Evolutionary conservation across 2,797 vertebrate genomes (phyloP).

Genomic region (Falco concolor): DNA sequence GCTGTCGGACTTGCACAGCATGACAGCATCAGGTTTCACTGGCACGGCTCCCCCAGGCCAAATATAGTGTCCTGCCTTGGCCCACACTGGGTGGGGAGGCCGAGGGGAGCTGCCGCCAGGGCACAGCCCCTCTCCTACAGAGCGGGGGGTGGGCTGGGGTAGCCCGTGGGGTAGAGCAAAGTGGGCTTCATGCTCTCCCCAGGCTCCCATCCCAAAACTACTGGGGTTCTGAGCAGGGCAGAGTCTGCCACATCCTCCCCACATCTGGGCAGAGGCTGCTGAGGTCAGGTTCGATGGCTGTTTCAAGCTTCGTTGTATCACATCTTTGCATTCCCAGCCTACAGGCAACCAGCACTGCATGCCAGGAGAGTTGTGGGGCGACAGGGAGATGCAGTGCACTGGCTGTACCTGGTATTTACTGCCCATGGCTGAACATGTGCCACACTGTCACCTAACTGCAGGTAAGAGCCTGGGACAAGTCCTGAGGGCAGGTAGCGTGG

Average conservation of each 20-base stretch:
- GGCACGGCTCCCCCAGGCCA: neutral
- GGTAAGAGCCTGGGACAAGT: neutral
- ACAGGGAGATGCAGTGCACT: rapidly evolving
- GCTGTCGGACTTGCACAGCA: neutral
- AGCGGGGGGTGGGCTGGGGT: neutral
- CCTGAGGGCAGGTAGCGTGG: neutral
- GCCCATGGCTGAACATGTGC: rapidly evolving
- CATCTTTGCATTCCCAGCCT: neutral
- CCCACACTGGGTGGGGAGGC: neutral
- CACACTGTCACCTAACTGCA: neutral
- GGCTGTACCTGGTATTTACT: rapidly evolving
- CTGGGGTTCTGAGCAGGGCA: neutral
- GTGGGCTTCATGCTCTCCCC: too few relatives aligned
- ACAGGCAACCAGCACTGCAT: rapidly evolving
- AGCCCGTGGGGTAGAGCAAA: rapidly evolving
- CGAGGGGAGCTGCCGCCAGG: neutral
- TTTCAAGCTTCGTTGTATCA: neutral
- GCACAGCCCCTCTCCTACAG: neutral
- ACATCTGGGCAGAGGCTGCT: neutral
- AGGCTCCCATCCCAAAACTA: neutral
- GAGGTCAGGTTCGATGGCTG: rapidly evolving
- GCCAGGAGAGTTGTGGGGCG: neutral
- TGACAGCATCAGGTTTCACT: neutral
- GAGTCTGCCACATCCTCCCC: neutral
- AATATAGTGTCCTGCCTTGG: neutral